Evolutionary conservation across 2,888 invertebrate species (phyloP).

Genomic region (Ormyrus nitidulus): DNA sequence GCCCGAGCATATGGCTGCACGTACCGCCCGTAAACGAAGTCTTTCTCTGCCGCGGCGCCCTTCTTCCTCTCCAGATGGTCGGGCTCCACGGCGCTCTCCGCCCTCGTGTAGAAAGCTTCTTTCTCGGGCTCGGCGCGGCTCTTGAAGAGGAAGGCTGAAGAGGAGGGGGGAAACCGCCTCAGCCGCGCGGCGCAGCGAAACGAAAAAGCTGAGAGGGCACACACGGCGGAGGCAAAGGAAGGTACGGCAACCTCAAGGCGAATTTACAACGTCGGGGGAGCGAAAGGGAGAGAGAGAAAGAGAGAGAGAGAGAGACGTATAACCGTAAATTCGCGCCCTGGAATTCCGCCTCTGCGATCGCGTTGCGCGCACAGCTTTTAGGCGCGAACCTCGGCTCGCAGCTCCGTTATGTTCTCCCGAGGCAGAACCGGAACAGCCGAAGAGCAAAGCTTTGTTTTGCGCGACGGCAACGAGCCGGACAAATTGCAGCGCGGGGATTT

Average conservation of each 20-base stretch:
- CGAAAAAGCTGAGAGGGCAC: too few species aligned
- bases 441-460: not conserved
- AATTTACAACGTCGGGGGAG: not conserved
- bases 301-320: not conserved
- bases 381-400: constrained; percentile 3
- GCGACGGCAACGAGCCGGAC: not conserved
- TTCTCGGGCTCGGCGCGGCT: not conserved
- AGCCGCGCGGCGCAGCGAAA: not conserved
- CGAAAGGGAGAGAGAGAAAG: not conserved
- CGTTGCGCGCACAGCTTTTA: constrained; percentile 10
- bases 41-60: constrained; percentile 16
- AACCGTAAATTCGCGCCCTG: constrained; percentile 26
- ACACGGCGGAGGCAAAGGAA: too few species aligned
- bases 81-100: not conserved
- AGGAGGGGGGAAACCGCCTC: not conserved
- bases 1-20: not conserved
- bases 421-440: too few species aligned
- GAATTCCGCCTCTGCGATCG: constrained; percentile 12
- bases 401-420: too few species aligned
- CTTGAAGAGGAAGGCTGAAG: not conserved
- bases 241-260: not conserved
- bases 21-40: constrained; percentile 31
- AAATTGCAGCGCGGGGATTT: too few species aligned
- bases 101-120: not conserved
- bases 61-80: constrained; percentile 47